phyloP scores from a whole-genome alignment of 1,140 invertebrate genomes.

The Heliconius nattereri region DNA sequence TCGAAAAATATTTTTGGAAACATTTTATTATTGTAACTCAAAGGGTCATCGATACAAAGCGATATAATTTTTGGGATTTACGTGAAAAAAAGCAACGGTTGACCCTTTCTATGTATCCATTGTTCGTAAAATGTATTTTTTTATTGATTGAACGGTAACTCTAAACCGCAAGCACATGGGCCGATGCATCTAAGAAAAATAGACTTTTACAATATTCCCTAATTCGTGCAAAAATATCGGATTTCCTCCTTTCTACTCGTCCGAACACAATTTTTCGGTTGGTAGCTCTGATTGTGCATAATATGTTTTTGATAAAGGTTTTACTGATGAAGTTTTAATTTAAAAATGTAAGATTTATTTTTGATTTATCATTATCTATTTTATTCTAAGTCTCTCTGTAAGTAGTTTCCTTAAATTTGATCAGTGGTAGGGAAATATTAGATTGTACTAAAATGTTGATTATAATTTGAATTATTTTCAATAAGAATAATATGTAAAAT shows the following conservation, averaged over 20 bases:
- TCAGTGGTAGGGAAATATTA: not conserved
- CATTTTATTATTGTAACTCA: slow-evolving; percentile 43
- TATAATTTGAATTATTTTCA: no score
- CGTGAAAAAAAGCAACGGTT: slow-evolving; percentile 51
- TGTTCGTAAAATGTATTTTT: slow-evolving; percentile 59
- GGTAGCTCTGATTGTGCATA: slow-evolving; percentile 59
- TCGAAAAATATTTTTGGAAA: slow-evolving; percentile 44
- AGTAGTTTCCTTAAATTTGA: no score
- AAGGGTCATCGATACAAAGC: slow-evolving; percentile 61
- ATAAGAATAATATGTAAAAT: no score
- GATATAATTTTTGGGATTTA: slow-evolving; percentile 56
- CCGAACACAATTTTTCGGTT: slow-evolving; percentile 54
- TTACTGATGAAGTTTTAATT: slow-evolving; percentile 21
- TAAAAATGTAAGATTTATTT: not conserved
- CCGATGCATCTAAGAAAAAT: slow-evolving; percentile 69
- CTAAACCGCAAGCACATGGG: slow-evolving; percentile 72
- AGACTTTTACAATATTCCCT: slow-evolving; percentile 72
- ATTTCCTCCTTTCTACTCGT: slow-evolving; percentile 58
- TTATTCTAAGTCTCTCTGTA: not conserved
- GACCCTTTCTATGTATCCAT: slow-evolving; percentile 67
- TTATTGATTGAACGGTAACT: slow-evolving; percentile 58
- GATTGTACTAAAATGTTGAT: not conserved
- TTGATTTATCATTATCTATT: not conserved
- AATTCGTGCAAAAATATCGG: slow-evolving; percentile 75
- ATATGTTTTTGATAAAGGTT: slow-evolving; percentile 68